phyloP scores from a whole-genome alignment of 2,113 vertebrate species.

The Peromyscus californicus region DNA sequence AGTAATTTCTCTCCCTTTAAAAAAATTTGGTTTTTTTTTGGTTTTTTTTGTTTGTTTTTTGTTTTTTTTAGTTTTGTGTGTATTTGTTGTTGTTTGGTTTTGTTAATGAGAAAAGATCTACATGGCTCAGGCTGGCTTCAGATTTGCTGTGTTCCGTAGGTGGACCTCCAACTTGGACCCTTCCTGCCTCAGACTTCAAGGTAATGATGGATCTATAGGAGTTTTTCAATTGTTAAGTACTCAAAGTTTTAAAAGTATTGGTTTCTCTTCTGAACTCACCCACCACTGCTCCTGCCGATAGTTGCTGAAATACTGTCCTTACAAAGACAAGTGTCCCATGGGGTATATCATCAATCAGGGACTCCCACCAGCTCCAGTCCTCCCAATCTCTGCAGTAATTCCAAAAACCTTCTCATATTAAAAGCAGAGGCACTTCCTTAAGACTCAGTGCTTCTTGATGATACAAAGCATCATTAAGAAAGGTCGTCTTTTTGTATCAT shows the following conservation, averaged over 20 bases:
- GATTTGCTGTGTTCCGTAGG: neutral
- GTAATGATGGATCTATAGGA: neutral
- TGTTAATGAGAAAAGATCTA: neutral
- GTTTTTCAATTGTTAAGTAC: slow-evolving; percentile 51
- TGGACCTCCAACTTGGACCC: neutral
- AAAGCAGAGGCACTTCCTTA: slow-evolving; percentile 58
- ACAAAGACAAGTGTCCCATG: slow-evolving; percentile 12
- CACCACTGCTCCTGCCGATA: neutral
- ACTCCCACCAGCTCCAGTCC: slow-evolving; percentile 54
- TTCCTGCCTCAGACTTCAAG: neutral
- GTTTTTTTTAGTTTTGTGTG: no score
- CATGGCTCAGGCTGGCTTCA: neutral
- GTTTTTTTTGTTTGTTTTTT: neutral
- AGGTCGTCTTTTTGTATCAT: slow-evolving; percentile 5
- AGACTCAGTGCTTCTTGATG: slow-evolving; percentile 18
- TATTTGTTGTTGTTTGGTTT: neutral
- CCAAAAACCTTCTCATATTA: slow-evolving; percentile 35
- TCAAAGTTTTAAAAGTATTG: slow-evolving; percentile 45
- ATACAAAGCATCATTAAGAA: slow-evolving; percentile 40
- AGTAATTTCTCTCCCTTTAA: neutral
- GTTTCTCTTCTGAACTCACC: neutral
- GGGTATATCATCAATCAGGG: slow-evolving; percentile 67
- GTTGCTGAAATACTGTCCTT: slow-evolving; percentile 50
- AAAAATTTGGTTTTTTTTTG: neutral
- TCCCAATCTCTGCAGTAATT: slow-evolving; percentile 44